A percentile compares a stretch with the other conserved stretches of the same genome.
phyloP scores from a whole-genome alignment of 2,797 vertebrate genomes.

The Gastrophryne carolinensis region DNA sequence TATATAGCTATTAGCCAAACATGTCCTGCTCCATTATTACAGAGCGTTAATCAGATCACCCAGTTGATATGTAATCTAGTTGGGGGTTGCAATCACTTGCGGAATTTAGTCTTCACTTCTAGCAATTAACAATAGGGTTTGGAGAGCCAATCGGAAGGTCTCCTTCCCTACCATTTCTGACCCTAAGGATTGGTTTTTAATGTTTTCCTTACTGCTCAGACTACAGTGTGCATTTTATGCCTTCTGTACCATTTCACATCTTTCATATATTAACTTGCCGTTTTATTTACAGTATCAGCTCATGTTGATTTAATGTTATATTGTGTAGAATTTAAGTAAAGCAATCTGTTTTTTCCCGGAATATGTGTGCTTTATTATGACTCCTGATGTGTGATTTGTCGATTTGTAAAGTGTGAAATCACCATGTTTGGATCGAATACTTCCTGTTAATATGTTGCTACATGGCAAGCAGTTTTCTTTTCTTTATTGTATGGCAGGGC shows the following conservation, averaged over 20 bases:
- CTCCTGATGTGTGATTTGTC: background rate
- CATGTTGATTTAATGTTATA: slow-evolving; percentile 36
- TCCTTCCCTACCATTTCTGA: background rate
- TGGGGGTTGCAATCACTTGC: background rate
- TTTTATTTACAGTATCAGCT: slow-evolving; percentile 36
- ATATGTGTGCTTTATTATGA: background rate
- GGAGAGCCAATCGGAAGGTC: background rate
- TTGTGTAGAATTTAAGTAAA: slow-evolving; percentile 49
- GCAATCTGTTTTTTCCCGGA: slow-evolving; percentile 41
- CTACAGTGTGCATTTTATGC: background rate
- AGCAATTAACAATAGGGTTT: background rate
- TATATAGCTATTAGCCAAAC: background rate
- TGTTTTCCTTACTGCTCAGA: too few species aligned
- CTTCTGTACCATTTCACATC: slow-evolving; percentile 3
- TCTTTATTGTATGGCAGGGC: too few species aligned
- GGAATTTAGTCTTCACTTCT: background rate
- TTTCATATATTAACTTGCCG: slow-evolving; percentile 15
- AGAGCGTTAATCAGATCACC: background rate
- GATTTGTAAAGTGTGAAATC: background rate
- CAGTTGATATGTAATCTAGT: background rate
- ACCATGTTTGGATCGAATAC: too few species aligned
- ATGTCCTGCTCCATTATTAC: background rate
- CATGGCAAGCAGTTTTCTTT: too few species aligned
- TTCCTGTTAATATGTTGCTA: too few species aligned
- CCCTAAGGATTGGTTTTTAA: too few species aligned